Evolutionary conservation across 2,797 vertebrate species (phyloP).

Genomic region (Enteromius thamalakanensis): DNA sequence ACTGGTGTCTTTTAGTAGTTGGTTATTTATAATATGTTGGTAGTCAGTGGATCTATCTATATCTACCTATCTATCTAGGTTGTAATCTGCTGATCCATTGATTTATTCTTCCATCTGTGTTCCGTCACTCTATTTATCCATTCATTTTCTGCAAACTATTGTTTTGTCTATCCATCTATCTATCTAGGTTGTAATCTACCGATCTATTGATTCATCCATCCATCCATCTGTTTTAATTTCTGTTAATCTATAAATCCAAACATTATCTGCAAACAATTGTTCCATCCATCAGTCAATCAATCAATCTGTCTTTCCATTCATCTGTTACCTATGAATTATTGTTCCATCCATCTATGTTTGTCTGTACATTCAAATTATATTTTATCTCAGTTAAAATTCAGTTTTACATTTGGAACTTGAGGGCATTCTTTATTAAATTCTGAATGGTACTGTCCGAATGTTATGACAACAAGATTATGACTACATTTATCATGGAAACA

Average conservation of each 20-base stretch:
- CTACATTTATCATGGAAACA: not conserved
- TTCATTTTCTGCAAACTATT: no score
- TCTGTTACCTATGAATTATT: not conserved
- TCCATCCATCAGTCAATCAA: not conserved
- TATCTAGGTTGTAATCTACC: no score
- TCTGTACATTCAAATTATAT: not conserved
- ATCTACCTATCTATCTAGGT: not conserved
- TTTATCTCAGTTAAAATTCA: not conserved
- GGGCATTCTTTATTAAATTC: not conserved
- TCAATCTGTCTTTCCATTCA: not conserved
- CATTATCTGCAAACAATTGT: no score
- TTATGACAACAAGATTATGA: not conserved
- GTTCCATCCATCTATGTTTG: not conserved
- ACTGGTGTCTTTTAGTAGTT: not conserved
- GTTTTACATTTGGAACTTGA: not conserved
- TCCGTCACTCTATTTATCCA: no score
- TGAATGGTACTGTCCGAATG: not conserved
- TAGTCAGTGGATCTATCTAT: not conserved
- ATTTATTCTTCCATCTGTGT: no score
- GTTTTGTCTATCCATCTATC: not conserved
- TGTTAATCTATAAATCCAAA: no score
- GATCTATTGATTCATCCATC: no score
- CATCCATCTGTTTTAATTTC: no score
- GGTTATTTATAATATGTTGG: not conserved
- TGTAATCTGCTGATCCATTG: no score